A percentile compares a stretch with the other conserved stretches of the same genome.
phyloP scores from a whole-genome alignment of 2,797 vertebrate species.

The Uromys caudimaculatus region DNA sequence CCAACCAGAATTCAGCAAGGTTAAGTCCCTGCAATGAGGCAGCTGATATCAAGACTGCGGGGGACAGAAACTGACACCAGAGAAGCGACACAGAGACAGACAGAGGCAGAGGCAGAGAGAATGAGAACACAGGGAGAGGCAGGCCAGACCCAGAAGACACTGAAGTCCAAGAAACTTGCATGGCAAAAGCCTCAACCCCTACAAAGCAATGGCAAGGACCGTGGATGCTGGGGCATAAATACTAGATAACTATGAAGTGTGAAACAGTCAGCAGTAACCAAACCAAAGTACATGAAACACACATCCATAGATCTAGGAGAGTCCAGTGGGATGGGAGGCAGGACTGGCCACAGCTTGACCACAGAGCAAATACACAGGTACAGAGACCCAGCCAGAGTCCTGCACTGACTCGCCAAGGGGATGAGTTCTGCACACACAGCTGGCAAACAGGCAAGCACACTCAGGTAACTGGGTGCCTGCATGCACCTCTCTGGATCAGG shows the following conservation, averaged over 20 bases:
- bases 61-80: neutral
- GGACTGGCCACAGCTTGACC: neutral
- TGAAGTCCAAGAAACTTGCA: neutral
- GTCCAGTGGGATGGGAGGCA: neutral
- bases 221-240: neutral
- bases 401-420: neutral
- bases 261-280: neutral
- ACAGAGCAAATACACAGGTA: neutral
- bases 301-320: neutral
- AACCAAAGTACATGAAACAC: neutral
- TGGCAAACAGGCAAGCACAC: neutral
- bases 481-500: neutral
- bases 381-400: neutral
- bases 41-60: neutral
- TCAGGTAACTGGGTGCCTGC: fast-evolving
- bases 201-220: neutral
- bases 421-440: neutral
- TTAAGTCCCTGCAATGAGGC: neutral
- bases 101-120: neutral
- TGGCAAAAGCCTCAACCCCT: neutral
- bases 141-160: neutral
- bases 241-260: neutral
- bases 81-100: neutral
- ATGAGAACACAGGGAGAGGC: neutral
- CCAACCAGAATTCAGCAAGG: neutral